Evolutionary conservation across 2,113 vertebrate species (phyloP).

Genomic region (Microcebus murinus): DNA sequence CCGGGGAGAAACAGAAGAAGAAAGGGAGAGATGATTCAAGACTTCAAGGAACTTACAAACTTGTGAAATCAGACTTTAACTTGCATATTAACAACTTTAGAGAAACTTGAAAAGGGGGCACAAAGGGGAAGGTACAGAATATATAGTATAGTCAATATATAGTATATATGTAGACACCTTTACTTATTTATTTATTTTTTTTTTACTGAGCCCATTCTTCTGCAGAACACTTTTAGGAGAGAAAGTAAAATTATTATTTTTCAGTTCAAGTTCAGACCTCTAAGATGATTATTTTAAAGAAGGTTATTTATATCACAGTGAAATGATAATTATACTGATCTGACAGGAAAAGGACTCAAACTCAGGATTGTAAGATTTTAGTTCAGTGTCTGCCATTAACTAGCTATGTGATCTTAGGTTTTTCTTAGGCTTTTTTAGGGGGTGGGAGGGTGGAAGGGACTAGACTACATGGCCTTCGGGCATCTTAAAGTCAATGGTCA

Average conservation of each 20-base stretch:
- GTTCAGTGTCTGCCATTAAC: neutral
- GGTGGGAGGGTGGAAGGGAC: neutral
- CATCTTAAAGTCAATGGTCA: neutral
- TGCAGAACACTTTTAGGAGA: neutral
- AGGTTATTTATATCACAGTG: neutral
- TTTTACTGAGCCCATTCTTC: no score
- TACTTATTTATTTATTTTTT: neutral
- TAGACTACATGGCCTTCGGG: neutral
- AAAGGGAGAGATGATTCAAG: neutral
- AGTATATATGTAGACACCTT: no score
- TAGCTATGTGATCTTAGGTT: neutral
- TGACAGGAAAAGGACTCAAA: neutral
- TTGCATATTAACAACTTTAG: neutral
- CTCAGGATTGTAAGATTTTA: neutral
- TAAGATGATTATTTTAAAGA: neutral
- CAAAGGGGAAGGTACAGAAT: neutral
- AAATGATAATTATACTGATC: neutral
- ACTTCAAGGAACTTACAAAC: neutral
- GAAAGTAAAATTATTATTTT: neutral
- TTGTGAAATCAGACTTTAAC: neutral
- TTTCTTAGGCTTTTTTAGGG: neutral
- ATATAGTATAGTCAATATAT: no score
- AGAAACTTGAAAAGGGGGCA: neutral
- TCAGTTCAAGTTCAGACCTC: neutral
- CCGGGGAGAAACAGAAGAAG: neutral